Conservation (phyloP, 2,888 invertebrate species). For the Meganola albula region DNA sequence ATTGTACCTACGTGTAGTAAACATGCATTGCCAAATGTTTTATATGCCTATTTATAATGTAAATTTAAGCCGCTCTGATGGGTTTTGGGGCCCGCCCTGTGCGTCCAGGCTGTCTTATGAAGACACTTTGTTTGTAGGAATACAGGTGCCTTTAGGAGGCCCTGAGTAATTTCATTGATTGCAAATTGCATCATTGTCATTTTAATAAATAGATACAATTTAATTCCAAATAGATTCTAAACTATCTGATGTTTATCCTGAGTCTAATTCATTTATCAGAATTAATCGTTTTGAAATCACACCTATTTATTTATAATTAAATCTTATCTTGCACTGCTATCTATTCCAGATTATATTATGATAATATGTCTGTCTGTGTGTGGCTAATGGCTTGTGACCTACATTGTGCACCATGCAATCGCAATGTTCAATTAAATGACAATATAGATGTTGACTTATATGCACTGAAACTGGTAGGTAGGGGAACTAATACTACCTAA, state of each 20-base stretch:
- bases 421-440: slow-evolving; percentile 26
- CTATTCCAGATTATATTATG: slow-evolving; percentile 11
- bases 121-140: too few species aligned
- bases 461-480: slow-evolving; percentile 24
- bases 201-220: too few species aligned
- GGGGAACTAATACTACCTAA: too few species aligned
- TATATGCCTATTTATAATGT: slow-evolving; percentile 60
- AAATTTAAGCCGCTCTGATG: slow-evolving; percentile 41
- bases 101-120: slow-evolving; percentile 8
- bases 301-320: too few species aligned
- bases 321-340: slow-evolving; percentile 3
- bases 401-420: slow-evolving; percentile 14
- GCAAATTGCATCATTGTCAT: too few species aligned
- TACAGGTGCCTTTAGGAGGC: too few species aligned
- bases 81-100: slow-evolving; percentile 58
- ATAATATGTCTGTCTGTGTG: slow-evolving; percentile 11
- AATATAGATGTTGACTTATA: slow-evolving; percentile 15
- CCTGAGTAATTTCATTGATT: too few species aligned
- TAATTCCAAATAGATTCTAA: too few species aligned
- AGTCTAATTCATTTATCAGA: too few species aligned
- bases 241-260: too few species aligned
- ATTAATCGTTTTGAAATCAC: too few species aligned
- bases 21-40: slow-evolving; percentile 60
- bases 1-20: slow-evolving; percentile 51
- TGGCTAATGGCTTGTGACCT: slow-evolving; percentile 19